phyloP scores from a whole-genome alignment of 2,888 invertebrate species.

The Cephus spinipes region DNA sequence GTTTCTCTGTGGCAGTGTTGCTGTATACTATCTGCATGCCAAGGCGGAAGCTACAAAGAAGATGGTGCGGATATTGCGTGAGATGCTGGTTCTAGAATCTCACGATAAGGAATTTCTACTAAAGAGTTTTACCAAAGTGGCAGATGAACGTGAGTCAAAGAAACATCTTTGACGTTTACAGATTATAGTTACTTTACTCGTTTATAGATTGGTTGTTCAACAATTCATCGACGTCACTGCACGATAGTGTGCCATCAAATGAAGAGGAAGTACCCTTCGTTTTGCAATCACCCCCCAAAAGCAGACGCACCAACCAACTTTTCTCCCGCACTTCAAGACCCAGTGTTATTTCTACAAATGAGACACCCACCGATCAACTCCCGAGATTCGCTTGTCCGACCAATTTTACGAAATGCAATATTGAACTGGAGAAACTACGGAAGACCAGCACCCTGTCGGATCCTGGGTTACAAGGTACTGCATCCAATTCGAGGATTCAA shows the following conservation, averaged over 20 bases:
- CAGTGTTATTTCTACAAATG: not conserved
- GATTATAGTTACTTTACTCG: not conserved
- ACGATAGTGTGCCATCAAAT: not conserved
- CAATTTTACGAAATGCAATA: not conserved
- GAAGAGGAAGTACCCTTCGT: not conserved
- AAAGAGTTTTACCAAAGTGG: constrained; percentile 72
- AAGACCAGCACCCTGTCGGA: not conserved
- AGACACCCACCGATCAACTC: not conserved
- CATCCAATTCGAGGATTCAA: not conserved
- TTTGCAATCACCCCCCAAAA: not conserved
- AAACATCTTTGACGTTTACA: not conserved
- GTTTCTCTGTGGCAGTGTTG: constrained; percentile 60
- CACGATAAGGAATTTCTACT: constrained; percentile 80
- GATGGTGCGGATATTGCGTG: constrained; percentile 73
- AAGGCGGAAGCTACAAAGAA: constrained; percentile 73
- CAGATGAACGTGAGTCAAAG: constrained; percentile 70
- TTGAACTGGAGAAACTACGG: not conserved
- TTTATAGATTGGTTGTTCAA: not conserved
- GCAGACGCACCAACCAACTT: not conserved
- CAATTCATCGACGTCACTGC: not conserved
- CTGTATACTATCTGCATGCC: constrained; percentile 75
- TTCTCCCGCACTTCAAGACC: not conserved
- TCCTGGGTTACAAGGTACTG: not conserved
- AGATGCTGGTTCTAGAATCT: constrained; percentile 75
- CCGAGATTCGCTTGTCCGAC: not conserved